A percentile compares a stretch with the other conserved stretches of the same genome.
These are phyloP conservation scores for Himantopus leucocephalus DNA, from an alignment of 2,113 vertebrate species.

Conservation along the genomic window DNA sequence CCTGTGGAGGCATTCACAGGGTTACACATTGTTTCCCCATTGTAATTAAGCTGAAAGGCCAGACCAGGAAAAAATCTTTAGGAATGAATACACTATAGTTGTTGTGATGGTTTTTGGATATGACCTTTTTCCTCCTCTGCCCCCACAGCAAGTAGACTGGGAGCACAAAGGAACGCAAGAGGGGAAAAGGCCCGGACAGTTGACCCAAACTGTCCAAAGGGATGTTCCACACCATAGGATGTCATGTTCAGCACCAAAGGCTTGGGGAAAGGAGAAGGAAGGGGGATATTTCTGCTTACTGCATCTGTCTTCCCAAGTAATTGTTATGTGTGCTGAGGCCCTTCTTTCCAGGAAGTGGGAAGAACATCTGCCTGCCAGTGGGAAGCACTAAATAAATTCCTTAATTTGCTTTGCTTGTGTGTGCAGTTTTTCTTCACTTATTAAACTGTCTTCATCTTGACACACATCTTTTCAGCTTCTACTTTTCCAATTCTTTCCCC, in stretches of 20 bases:
- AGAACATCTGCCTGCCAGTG: background rate
- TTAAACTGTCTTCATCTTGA: background rate
- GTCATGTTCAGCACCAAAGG: background rate
- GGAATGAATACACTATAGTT: background rate
- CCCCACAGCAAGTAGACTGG: fast-evolving
- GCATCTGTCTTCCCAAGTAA: background rate
- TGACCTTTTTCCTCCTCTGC: background rate
- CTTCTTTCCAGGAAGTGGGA: background rate
- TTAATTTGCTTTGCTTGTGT: background rate
- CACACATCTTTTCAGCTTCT: background rate
- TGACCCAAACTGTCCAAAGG: background rate
- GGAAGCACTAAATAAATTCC: background rate
- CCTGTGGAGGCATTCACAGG: background rate
- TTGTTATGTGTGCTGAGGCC: background rate
- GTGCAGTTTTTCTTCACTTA: background rate
- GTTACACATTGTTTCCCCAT: background rate
- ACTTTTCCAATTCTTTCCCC: background rate
- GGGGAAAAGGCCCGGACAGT: background rate
- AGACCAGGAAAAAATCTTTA: background rate
- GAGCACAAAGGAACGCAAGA: background rate
- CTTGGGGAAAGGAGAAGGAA: background rate
- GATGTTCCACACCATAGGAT: background rate
- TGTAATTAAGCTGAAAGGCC: background rate
- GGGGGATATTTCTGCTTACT: background rate
- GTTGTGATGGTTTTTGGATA: background rate